Evolutionary conservation across 2,113 vertebrate genomes (phyloP), one percentile per base, ranked within the genome.

Genomic region (Aptenodytes forsteri): DNA sequence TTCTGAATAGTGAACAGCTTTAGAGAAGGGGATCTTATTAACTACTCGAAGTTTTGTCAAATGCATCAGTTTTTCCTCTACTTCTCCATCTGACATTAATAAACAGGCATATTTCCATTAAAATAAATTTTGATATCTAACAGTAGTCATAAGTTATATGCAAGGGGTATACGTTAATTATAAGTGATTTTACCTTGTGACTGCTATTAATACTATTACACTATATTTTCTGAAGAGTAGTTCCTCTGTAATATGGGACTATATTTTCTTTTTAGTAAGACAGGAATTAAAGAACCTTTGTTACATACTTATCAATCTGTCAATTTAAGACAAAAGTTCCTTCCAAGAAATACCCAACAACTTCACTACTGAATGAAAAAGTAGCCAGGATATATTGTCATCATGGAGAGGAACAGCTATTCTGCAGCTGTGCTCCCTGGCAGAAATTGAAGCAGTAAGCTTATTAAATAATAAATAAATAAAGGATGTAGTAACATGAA

Each of bases 381-480:
- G 47, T 40, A 83, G 40, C 44, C 72, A 81, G 81, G 55, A 69
- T 61, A 90, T 52, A 61, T 13, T 72, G 67, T 56, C 66, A 85
- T 55, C 52, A 10, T 7, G 25, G 62, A 90, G 79, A 86, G 58
- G 32, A 95, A 61, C 58, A 76, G 89, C 67, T 62, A 69, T 12
- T 46, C 83, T 91, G 92, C 95, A 97, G 93, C 93, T 95, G 94
- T 80, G 82, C 54, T 90, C 71, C 76, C 76, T 96, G 91, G 86
- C 86, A 95, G 34, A 72, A 90, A 81, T 49, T 58, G 54, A 83
- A 88, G 46, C 62, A 80, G 83, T 46, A 83, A 90, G 67, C 46
- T 92, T 93, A 83, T n/a, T n/a, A n/a, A n/a, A n/a, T n/a, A n/a
- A n/a, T n/a, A n/a, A n/a, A n/a, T n/a, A n/a, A n/a, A n/a, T n/a